A percentile compares a stretch with the other conserved stretches of the same genome.
phyloP scores from a whole-genome alignment of 1,140 invertebrate species.

The Papilio xuthus region DNA sequence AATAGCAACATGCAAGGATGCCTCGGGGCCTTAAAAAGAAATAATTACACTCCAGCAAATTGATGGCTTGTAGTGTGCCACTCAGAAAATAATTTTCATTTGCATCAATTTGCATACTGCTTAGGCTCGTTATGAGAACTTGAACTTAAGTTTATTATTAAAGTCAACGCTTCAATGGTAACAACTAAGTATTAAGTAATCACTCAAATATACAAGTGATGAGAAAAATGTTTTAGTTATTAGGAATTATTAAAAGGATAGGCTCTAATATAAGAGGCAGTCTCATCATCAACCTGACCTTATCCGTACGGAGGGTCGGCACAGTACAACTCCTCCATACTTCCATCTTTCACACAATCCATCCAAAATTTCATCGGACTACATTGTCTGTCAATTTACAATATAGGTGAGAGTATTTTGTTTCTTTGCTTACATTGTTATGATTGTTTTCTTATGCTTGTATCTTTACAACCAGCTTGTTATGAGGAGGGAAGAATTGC shows the following conservation, averaged over 20 bases:
- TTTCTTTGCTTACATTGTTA: too few relatives aligned
- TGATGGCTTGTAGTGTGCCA: slow-evolving; percentile 30
- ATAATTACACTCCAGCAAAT: slow-evolving; percentile 22
- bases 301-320: too few relatives aligned
- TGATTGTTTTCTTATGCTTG: too few relatives aligned
- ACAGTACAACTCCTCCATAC: too few relatives aligned
- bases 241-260: not conserved
- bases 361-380: too few relatives aligned
- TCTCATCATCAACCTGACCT: too few relatives aligned
- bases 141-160: slow-evolving; percentile 12
- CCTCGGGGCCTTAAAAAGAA: slow-evolving; percentile 26
- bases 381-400: too few relatives aligned
- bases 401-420: too few relatives aligned
- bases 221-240: not conserved
- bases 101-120: slow-evolving; percentile 27
- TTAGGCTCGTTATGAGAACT: slow-evolving; percentile 17
- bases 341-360: too few relatives aligned
- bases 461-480: too few relatives aligned
- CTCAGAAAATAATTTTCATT: slow-evolving; percentile 29
- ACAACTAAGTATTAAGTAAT: slow-evolving; percentile 25
- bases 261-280: not conserved
- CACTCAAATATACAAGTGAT: not conserved
- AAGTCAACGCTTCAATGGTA: slow-evolving; percentile 19
- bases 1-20: slow-evolving; percentile 12
- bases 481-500: too few relatives aligned